Evolutionary conservation across 2,888 invertebrate genomes (phyloP).

Genomic region (Conops quadrifasciatus): DNA sequence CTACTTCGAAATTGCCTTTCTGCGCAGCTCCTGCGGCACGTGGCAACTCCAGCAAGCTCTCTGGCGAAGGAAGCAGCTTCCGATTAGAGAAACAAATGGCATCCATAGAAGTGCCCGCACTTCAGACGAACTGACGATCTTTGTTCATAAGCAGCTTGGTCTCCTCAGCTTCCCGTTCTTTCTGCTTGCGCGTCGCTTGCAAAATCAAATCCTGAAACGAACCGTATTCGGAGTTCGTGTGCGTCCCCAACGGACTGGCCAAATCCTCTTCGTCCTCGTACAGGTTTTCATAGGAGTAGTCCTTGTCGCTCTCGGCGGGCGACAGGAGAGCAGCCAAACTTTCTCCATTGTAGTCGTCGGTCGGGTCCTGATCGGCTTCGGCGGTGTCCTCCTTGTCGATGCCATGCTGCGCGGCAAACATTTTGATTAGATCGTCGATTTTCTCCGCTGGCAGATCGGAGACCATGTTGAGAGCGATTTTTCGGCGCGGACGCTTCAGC

Average conservation of each 20-base stretch:
- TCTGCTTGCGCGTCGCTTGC: conserved; percentile 52
- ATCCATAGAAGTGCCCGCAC: neutral
- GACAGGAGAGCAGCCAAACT: neutral
- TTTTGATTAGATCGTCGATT: conserved; percentile 51
- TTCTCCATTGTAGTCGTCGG: conserved; percentile 40
- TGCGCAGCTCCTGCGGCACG: too few relatives aligned
- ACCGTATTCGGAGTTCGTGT: conserved; percentile 52
- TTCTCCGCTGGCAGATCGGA: conserved; percentile 54
- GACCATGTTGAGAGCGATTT: conserved; percentile 55
- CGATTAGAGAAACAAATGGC: neutral
- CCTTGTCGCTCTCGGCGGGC: conserved; percentile 44
- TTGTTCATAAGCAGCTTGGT: conserved; percentile 15
- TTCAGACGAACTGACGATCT: conserved; percentile 23
- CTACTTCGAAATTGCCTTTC: too few relatives aligned
- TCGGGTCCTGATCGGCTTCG: conserved; percentile 36
- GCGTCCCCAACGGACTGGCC: conserved; percentile 48
- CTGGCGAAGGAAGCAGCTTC: neutral
- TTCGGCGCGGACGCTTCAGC: conserved; percentile 51
- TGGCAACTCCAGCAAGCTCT: too few relatives aligned
- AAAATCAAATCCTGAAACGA: conserved; percentile 57
- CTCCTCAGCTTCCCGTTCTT: conserved; percentile 39
- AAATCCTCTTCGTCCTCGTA: conserved; percentile 57
- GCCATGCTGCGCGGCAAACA: conserved; percentile 51
- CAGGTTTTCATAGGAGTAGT: conserved; percentile 54
- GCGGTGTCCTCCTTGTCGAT: conserved; percentile 41